Percentiles rank a stretch among this genome's conserved stretches.
These are phyloP conservation scores for Dione vanillae DNA, from an alignment of 2,888 invertebrate species.

Conservation along the genomic window DNA sequence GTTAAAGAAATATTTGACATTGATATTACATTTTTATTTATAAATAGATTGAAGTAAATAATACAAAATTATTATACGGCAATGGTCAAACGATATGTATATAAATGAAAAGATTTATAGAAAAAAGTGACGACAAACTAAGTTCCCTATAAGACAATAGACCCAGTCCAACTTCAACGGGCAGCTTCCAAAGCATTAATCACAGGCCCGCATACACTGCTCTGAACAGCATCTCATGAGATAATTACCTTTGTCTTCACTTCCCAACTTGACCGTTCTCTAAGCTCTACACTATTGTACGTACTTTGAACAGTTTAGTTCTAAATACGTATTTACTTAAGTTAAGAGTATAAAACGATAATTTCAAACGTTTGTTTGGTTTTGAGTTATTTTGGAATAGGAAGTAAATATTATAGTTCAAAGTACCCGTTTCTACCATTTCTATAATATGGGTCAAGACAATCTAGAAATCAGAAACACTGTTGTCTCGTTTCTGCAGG, in stretches of 20 bases:
- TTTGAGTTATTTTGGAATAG: background rate
- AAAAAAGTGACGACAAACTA: too few species aligned
- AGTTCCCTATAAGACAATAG: background rate
- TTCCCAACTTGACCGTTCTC: constrained; percentile 10
- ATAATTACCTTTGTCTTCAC: constrained; percentile 24
- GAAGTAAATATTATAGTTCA: background rate
- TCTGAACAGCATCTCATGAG: constrained; percentile 16
- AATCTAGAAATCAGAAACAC: too few species aligned
- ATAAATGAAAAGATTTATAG: too few species aligned
- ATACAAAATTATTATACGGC: too few species aligned
- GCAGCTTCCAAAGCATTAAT: constrained; percentile 10
- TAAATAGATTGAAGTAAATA: too few species aligned
- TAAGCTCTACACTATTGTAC: constrained; percentile 3
- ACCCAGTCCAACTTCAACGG: background rate
- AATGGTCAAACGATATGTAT: too few species aligned
- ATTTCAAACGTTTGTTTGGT: background rate
- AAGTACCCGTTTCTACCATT: too few species aligned
- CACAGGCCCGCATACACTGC: constrained; percentile 16
- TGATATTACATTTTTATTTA: too few species aligned
- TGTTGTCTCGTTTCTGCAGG: too few species aligned
- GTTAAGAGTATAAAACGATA: background rate
- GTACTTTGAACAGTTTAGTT: background rate
- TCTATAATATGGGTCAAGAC: too few species aligned
- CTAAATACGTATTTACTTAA: background rate
- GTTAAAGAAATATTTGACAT: too few species aligned